A percentile compares a stretch with the other conserved stretches of the same genome.
Conservation (phyloP, 1,140 invertebrate species). For the Megathymus violae region DNA sequence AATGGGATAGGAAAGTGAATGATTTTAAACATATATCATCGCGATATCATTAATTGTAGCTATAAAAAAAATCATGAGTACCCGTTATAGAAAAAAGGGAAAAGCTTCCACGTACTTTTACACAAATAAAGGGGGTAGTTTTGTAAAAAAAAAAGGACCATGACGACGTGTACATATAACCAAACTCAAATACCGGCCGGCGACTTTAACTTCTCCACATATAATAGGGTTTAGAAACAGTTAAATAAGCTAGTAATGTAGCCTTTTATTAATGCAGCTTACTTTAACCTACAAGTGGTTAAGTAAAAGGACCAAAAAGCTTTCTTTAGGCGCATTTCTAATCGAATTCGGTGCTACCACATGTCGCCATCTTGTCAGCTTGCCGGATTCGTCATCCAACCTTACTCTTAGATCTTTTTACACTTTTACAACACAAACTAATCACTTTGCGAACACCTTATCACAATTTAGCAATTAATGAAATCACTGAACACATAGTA, state of each 20-base stretch:
- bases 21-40: too few relatives aligned
- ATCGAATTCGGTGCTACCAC: slow-evolving; percentile 69
- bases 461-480: slow-evolving; percentile 40
- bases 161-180: slow-evolving; percentile 49
- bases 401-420: slow-evolving; percentile 31
- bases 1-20: too few relatives aligned
- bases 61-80: too few relatives aligned
- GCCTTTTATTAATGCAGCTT: neutral
- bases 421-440: slow-evolving; percentile 33
- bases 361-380: slow-evolving; percentile 84
- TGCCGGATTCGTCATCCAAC: slow-evolving; percentile 72
- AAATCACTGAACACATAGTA: slow-evolving; percentile 58
- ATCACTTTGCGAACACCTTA: slow-evolving; percentile 28
- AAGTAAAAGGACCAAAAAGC: neutral
- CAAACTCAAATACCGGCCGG: slow-evolving; percentile 55
- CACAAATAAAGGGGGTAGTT: slow-evolving; percentile 9
- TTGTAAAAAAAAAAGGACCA: slow-evolving; percentile 22
- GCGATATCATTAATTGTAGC: too few relatives aligned
- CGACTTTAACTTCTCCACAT: slow-evolving; percentile 16
- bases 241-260: neutral
- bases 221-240: neutral
- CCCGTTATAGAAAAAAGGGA: too few relatives aligned
- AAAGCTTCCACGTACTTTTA: neutral
- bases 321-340: slow-evolving; percentile 42
- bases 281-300: neutral